Evolutionary conservation across 2,888 invertebrate species (phyloP), one percentile per base, ranked within the genome.

Genomic region (Harpalus rufipes): DNA sequence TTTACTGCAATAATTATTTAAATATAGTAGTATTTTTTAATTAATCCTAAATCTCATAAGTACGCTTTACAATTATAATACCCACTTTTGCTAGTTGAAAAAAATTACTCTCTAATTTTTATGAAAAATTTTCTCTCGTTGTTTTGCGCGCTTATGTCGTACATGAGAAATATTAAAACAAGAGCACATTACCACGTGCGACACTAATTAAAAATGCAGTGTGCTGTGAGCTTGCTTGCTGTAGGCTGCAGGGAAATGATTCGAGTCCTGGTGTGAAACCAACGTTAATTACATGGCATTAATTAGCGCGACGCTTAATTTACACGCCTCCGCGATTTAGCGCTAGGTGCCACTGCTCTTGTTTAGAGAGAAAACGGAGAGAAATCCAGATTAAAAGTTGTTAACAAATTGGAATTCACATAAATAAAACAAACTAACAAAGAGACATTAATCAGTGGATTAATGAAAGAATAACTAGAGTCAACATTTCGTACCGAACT

Each of bases 201-300:
- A 56, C 81, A 56, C 68, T 81, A 81, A 81, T 81, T 81, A 81
- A 81, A 81, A 81, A 81, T 32, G 32, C 32, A 32, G 32, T 32
- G 68, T 68, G 68, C 14, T 14, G 21, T 25, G 51, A 51, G 56
- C 65, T 81, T 51, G 56, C 41, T 63, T 25, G 81, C 16, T 18
- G 51, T 74, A 7, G 18, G 76, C 18, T 10, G 76, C 25, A 41
- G 81, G 7, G 44, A 81, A 81, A 81, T 81, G 16, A 81, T 81
- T 81, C 65, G n/a, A 32, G 32, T 68, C 18, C 68, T 25, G 21
- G 51, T 44, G 68, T 21, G 63, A 81, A 81, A 81, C 81, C 65
- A 65, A n/a, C 65, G 81, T 61, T 81, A 81, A 81, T 44, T 81
- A 81, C 63, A 81, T 68, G 56, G 51, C 81, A 81, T 81, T 81